Conservation (phyloP, 2,113 vertebrate genomes). For the Hystrix cristata region DNA sequence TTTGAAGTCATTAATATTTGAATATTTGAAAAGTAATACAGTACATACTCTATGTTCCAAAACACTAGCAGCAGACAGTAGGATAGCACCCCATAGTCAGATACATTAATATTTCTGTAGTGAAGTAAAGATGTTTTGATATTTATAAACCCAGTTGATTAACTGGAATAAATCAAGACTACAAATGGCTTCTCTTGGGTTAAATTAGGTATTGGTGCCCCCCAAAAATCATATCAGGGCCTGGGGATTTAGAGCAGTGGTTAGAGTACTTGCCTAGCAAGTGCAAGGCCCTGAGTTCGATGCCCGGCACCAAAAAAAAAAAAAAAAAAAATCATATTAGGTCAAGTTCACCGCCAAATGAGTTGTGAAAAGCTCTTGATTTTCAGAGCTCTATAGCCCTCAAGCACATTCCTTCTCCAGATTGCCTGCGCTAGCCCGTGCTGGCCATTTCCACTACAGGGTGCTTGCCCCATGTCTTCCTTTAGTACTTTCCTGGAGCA, state of each 20-base stretch:
- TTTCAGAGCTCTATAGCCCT: not conserved
- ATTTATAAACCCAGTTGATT: not conserved
- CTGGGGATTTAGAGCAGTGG: too few relatives aligned
- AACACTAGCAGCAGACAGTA: not conserved
- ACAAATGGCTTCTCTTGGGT: not conserved
- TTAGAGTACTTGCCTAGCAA: too few relatives aligned
- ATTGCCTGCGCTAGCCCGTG: not conserved
- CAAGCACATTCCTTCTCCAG: not conserved
- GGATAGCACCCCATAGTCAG: not conserved
- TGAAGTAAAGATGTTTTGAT: not conserved
- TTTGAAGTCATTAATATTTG: not conserved
- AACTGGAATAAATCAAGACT: not conserved
- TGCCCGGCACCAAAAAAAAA: not conserved
- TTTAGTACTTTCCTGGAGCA: not conserved
- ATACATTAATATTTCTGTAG: not conserved
- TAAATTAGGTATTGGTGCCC: not conserved
- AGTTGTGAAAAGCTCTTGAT: not conserved
- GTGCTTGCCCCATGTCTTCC: not conserved
- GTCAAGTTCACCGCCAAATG: not conserved
- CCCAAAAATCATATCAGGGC: too few relatives aligned
- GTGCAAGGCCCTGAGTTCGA: too few relatives aligned
- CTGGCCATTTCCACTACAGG: not conserved
- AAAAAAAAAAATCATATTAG: constrained; percentile 8
- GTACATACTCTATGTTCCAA: not conserved
- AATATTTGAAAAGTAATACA: not conserved